These are phyloP conservation scores for Drosophila borealis DNA, from an alignment of 2,888 invertebrate genomes.

Conservation along the genomic window DNA sequence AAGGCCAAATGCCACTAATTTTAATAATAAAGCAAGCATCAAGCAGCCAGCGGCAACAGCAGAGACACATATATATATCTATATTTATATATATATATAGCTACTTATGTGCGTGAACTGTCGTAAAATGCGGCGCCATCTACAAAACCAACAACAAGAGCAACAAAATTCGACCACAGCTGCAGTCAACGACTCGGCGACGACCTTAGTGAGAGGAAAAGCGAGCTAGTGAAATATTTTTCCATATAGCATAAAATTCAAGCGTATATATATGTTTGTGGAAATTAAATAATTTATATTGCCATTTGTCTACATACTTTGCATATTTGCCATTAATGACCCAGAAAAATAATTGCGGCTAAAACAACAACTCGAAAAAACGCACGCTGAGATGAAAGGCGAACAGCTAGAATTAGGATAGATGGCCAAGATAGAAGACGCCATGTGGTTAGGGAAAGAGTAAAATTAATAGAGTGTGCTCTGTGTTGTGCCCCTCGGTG, in stretches of 20 bases:
- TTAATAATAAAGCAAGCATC: constrained; percentile 57
- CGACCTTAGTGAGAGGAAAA: constrained; percentile 51
- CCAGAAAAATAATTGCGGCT: constrained; percentile 61
- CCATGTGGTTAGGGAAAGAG: constrained; percentile 36
- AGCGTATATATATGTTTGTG: constrained; percentile 54
- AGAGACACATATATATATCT: constrained; percentile 11
- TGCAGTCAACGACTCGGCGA: constrained; percentile 60
- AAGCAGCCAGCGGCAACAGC: constrained; percentile 14
- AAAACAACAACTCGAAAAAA: constrained; percentile 37
- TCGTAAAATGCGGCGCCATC: constrained; percentile 72
- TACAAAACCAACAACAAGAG: constrained; percentile 35
- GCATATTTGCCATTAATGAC: constrained; percentile 72
- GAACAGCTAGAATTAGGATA: constrained; percentile 59
- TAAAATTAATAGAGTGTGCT: constrained; percentile 23
- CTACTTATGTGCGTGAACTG: constrained; percentile 42
- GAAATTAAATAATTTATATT: constrained; percentile 73
- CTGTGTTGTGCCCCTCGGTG: background rate
- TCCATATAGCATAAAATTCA: constrained; percentile 60
- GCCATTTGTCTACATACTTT: constrained; percentile 73
- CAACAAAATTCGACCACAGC: constrained; percentile 50
- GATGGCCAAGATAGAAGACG: constrained; percentile 48
- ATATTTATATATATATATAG: constrained; percentile 29
- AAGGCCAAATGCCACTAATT: constrained; percentile 71
- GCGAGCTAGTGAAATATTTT: constrained; percentile 29
- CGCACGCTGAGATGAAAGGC: constrained; percentile 58